These are phyloP conservation scores for Styela plicata DNA, from an alignment of 23 tunicate genomes.

Conservation along the genomic window DNA sequence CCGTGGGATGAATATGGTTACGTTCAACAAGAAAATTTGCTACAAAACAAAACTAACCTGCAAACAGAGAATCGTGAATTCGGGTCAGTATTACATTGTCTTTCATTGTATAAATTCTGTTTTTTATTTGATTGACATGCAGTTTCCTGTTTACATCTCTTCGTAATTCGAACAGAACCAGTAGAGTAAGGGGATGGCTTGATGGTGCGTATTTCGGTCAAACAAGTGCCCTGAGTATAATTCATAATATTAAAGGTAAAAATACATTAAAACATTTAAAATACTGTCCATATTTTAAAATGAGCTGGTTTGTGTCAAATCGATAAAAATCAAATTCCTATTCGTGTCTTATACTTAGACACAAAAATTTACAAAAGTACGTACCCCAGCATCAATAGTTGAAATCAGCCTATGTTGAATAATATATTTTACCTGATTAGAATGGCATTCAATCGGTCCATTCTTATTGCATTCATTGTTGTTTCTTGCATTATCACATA, in stretches of 20 bases:
- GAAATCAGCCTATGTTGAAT: no score
- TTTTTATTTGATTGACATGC: slow-evolving; percentile 13
- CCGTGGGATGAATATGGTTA: no score
- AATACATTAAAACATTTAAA: background rate
- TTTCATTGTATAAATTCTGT: background rate
- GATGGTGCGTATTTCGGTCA: slow-evolving; percentile 15
- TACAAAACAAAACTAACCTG: slow-evolving; percentile 5
- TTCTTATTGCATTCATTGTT: slow-evolving; percentile 28
- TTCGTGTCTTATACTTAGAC: no score
- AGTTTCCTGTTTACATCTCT: slow-evolving; percentile 24
- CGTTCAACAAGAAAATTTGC: no score
- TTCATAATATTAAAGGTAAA: background rate
- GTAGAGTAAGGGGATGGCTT: background rate
- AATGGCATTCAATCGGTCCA: slow-evolving; percentile 1
- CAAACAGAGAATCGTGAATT: slow-evolving; percentile 11
- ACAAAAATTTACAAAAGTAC: no score
- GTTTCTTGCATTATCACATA: slow-evolving; percentile 10
- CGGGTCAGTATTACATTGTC: slow-evolving; percentile 19
- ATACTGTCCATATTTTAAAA: background rate
- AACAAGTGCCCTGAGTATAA: slow-evolving; percentile 7
- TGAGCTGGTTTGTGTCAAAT: slow-evolving; percentile 1
- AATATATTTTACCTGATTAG: slow-evolving; percentile 1
- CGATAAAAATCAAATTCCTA: no score
- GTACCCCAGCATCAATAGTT: no score
- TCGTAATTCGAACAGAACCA: slow-evolving; percentile 11